Evolutionary conservation across 1,140 invertebrate species (phyloP), one percentile per base, ranked within the genome.

Genomic region (Drosophila lacertosa): DNA sequence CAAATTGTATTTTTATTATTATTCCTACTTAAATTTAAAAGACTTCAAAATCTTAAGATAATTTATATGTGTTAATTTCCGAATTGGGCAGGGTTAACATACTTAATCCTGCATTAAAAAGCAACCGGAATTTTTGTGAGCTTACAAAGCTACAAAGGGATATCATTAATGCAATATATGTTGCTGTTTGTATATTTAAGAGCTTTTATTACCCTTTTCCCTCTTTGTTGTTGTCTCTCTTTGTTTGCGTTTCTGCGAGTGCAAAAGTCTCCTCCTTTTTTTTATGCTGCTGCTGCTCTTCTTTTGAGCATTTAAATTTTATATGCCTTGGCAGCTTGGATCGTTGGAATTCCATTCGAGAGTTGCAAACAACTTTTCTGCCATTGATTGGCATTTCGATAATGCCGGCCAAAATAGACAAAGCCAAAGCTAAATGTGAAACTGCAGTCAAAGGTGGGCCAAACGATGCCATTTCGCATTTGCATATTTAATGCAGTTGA

Each of bases 401-500:
- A 67, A 60, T 59, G 63, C 29, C 50, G 42, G 35, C 20, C 7
- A 42, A 45, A 54, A 37, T 29, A 45, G 54, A 58, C 35, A 58
- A 53, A 45, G 29, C 24, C 24, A 44, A 11, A 10, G 15, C 29
- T 24, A 47, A 48, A 50, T 15, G 35, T 20, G 39, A 55, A 54
- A 62, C 16, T 62, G 51, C 58, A 68, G 39, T 60, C 64, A 74
- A 74, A 69, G 65, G 70, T 74, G 70, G 29, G 26, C 57, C 10
- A 13, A 44, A 40, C 54, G 68, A 57, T 57, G 68, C 37, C 68
- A 65, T 67, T 55, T 37, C 51, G 35, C 65, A 69, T 69, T 74
- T 69, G 65, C 65, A 74, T 73, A 60, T 68, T 62, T 54, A 68
- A 70, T 70, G 67, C 67, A 65, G 67, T 70, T 70, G 67, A 70